These are phyloP conservation scores for Linnaemya tessellans DNA, from an alignment of 2,888 invertebrate genomes.

Conservation along the genomic window DNA sequence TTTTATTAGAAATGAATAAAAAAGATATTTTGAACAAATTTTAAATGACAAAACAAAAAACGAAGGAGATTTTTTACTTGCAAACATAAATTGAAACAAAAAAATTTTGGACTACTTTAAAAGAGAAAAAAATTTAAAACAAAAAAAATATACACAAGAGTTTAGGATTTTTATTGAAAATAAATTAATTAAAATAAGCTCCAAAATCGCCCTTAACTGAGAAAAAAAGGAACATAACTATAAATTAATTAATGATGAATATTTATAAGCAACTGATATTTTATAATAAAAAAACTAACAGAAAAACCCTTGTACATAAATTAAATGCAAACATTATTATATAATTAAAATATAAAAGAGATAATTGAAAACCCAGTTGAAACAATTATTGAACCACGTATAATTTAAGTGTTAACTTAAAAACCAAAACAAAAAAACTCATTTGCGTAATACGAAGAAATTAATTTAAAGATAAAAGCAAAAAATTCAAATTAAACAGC, in stretches of 20 bases:
- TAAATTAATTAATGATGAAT: neutral
- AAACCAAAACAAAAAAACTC: slow-evolving; percentile 21
- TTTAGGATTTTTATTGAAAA: slow-evolving; percentile 60
- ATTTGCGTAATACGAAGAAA: slow-evolving; percentile 58
- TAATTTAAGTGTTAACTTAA: slow-evolving; percentile 58
- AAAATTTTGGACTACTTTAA: slow-evolving; percentile 62
- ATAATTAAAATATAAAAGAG: slow-evolving; percentile 13
- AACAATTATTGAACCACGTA: slow-evolving; percentile 53
- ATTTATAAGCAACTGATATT: slow-evolving; percentile 15
- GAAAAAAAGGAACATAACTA: slow-evolving; percentile 13
- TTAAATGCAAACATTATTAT: slow-evolving; percentile 45
- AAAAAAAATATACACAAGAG: slow-evolving; percentile 15
- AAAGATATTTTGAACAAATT: slow-evolving; percentile 67
- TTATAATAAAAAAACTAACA: slow-evolving; percentile 5
- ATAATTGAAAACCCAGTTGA: slow-evolving; percentile 29
- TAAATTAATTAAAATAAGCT: slow-evolving; percentile 34
- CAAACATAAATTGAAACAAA: slow-evolving; percentile 49
- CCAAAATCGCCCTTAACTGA: slow-evolving; percentile 30
- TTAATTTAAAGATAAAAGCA: slow-evolving; percentile 23
- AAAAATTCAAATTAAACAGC: slow-evolving; percentile 36
- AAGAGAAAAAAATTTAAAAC: slow-evolving; percentile 26
- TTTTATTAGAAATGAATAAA: slow-evolving; percentile 49
- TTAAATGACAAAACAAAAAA: slow-evolving; percentile 34
- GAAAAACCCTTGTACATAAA: slow-evolving; percentile 35
- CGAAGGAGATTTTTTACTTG: slow-evolving; percentile 53